Percentiles rank a stretch among this genome's conserved stretches.
phyloP scores from a whole-genome alignment of 2,797 vertebrate species.

The Rhynchotus rufescens region DNA sequence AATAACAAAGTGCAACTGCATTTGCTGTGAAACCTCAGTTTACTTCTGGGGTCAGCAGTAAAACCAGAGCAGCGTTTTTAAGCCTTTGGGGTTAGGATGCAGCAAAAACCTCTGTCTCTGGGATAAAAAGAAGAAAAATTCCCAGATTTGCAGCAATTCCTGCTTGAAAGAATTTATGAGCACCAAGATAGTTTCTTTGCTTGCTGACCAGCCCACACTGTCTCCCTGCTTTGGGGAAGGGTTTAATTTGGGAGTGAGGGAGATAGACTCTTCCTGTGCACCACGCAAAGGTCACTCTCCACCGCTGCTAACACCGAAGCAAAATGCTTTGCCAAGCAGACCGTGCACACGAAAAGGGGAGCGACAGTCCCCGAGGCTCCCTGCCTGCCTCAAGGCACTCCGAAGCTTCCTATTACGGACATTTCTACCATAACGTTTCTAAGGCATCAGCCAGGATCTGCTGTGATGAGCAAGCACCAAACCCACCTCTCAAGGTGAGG shows the following conservation, averaged over 20 bases:
- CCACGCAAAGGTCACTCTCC: background rate
- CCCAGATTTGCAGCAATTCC: background rate
- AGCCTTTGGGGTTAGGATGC: background rate
- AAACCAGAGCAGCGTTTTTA: background rate
- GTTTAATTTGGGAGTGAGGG: rapidly evolving
- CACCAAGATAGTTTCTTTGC: background rate
- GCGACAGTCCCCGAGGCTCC: background rate
- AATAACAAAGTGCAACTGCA: background rate
- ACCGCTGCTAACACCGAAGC: background rate
- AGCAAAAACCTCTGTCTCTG: background rate
- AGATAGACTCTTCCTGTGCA: background rate
- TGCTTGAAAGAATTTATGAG: rapidly evolving
- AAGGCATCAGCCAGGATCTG: background rate
- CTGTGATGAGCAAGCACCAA: background rate
- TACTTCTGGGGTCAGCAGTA: background rate
- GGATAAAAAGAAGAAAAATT: background rate
- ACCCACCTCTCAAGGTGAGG: background rate
- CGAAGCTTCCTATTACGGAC: background rate
- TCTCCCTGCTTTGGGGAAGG: background rate
- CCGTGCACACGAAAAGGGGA: rapidly evolving
- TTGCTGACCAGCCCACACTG: rapidly evolving
- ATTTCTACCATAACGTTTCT: background rate
- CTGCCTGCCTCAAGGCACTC: background rate
- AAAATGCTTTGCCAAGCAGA: background rate
- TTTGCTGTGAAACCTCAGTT: background rate